A percentile compares a stretch with the other conserved stretches of the same genome.
Conservation (phyloP, 2,113 vertebrate genomes). For the Hippocampus comes region DNA sequence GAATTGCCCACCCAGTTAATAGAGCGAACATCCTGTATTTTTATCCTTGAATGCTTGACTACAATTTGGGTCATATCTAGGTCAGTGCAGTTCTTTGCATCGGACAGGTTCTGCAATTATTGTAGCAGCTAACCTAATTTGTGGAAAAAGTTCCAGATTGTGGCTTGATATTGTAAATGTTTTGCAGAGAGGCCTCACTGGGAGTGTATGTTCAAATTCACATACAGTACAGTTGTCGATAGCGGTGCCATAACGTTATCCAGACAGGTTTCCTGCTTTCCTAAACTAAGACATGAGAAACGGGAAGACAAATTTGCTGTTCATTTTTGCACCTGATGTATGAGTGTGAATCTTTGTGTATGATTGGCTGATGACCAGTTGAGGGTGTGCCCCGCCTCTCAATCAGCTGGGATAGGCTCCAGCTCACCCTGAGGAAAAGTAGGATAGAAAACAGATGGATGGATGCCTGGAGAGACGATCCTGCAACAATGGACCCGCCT, state of each 20-base stretch:
- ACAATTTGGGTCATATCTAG: neutral
- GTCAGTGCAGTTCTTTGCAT: neutral
- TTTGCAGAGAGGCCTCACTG: neutral
- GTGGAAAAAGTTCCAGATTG: neutral
- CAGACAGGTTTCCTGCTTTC: conserved; percentile 57
- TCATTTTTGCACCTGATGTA: conserved; percentile 15
- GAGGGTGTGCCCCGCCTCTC: too few species aligned
- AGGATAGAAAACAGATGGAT: too few species aligned
- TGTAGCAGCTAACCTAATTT: neutral
- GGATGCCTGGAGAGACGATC: too few species aligned
- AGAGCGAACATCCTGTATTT: neutral
- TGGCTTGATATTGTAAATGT: neutral
- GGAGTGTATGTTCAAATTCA: conserved; percentile 4
- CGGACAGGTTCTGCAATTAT: neutral
- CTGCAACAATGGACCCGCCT: too few species aligned
- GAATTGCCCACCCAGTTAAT: neutral
- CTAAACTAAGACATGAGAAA: conserved; percentile 61
- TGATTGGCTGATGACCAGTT: too few species aligned
- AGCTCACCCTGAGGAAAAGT: too few species aligned
- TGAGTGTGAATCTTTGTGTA: too few species aligned
- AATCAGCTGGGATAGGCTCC: too few species aligned
- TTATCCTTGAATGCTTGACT: conserved; percentile 7
- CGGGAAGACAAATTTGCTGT: conserved; percentile 42
- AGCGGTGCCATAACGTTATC: too few species aligned
- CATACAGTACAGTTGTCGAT: conserved; percentile 15